These are phyloP conservation scores for Chesias legatella DNA, from an alignment of 2,888 invertebrate species.

Conservation along the genomic window DNA sequence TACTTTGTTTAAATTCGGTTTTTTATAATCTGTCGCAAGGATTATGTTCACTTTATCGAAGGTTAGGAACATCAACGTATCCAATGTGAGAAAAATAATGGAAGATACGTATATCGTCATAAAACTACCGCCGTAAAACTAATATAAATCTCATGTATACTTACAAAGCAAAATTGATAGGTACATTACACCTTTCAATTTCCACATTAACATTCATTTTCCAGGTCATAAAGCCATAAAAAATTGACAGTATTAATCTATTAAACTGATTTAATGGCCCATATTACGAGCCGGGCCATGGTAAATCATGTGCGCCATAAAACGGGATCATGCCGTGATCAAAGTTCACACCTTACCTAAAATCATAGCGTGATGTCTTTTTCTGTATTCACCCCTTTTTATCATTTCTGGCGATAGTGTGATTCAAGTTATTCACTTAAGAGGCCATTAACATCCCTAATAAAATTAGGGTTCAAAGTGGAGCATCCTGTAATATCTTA, in stretches of 20 bases:
- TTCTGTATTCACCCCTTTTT: conserved; percentile 60
- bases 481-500: too few species aligned
- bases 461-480: too few species aligned
- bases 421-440: conserved; percentile 32
- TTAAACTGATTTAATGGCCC: conserved; percentile 27
- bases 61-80: too few species aligned
- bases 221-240: conserved; percentile 10
- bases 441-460: neutral
- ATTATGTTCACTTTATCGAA: too few species aligned
- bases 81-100: too few species aligned
- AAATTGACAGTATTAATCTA: conserved; percentile 18
- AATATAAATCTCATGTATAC: too few species aligned
- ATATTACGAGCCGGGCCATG: conserved; percentile 11
- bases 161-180: neutral
- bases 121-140: too few species aligned
- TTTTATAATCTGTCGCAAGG: too few species aligned
- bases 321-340: conserved; percentile 57
- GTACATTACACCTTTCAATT: conserved; percentile 3
- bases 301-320: conserved; percentile 54
- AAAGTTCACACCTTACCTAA: conserved; percentile 63
- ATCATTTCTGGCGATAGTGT: conserved; percentile 35
- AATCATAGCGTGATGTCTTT: conserved; percentile 62
- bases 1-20: too few species aligned
- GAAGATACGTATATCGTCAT: too few species aligned
- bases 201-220: conserved; percentile 10